These are phyloP conservation scores for Drusus annulatus DNA, from an alignment of 1,140 invertebrate genomes.

Conservation along the genomic window DNA sequence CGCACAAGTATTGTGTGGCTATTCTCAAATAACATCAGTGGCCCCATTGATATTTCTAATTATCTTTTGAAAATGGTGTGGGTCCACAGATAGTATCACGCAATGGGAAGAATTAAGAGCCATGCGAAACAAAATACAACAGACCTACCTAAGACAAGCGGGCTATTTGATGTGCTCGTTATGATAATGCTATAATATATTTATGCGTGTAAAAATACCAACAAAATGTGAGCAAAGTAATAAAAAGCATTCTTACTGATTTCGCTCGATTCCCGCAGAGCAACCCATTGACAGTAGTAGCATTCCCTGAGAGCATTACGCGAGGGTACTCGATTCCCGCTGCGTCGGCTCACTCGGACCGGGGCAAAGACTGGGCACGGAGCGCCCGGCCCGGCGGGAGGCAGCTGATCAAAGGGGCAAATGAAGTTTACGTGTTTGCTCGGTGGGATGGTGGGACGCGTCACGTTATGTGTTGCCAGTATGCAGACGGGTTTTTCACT, in stretches of 20 bases:
- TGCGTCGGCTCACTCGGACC: neutral
- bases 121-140: no score
- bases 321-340: neutral
- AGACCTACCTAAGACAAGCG: no score
- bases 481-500: neutral
- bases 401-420: neutral
- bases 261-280: neutral
- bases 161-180: no score
- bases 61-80: no score
- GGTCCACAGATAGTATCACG: no score
- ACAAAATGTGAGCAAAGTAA: no score
- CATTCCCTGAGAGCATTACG: slow-evolving; percentile 3
- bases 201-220: no score
- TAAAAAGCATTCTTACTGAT: neutral
- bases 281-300: neutral
- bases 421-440: slow-evolving; percentile 7
- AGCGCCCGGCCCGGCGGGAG: slow-evolving; percentile 3
- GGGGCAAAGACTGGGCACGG: neutral
- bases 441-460: neutral
- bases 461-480: neutral
- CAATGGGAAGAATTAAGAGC: no score
- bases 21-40: no score
- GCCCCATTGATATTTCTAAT: no score
- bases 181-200: no score
- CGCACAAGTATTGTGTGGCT: no score